Percentiles rank a stretch among this genome's conserved stretches.
Evolutionary conservation across 2,888 invertebrate genomes (phyloP).

Genomic region (Thecophora atra): DNA sequence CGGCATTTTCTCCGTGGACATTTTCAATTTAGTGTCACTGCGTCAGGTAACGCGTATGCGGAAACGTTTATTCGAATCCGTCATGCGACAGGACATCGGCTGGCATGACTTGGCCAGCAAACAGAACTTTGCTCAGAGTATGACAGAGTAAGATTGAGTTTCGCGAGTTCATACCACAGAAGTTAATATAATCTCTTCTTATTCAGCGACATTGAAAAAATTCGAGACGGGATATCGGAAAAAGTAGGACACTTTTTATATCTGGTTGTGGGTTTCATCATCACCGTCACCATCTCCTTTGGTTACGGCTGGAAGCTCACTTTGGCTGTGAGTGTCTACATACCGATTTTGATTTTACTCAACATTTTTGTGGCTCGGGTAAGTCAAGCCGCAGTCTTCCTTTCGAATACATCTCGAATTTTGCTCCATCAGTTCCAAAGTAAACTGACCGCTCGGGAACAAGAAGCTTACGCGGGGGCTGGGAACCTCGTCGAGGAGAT

Average conservation of each 20-base stretch:
- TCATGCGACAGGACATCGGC: conserved; percentile 76
- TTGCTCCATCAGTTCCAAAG: conserved; percentile 77
- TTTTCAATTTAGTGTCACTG: conserved; percentile 74
- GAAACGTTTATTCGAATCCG: conserved; percentile 71
- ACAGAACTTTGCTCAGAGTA: conserved; percentile 78
- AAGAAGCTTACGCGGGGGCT: conserved; percentile 79
- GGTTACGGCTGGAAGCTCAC: conserved; percentile 88
- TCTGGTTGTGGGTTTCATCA: conserved; percentile 60
- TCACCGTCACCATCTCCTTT: conserved; percentile 79
- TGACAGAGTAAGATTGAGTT: conserved; percentile 77
- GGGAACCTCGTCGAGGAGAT: conserved; percentile 83
- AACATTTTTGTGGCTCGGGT: conserved; percentile 82
- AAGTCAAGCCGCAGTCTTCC: conserved; percentile 49
- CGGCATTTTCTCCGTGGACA: conserved; percentile 73
- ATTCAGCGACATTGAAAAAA: conserved; percentile 78
- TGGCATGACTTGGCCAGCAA: conserved; percentile 79
- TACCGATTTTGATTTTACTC: conserved; percentile 79
- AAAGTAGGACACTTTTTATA: conserved; percentile 82
- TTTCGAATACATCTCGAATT: too few species aligned
- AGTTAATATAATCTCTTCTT: not conserved
- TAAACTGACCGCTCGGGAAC: conserved; percentile 73
- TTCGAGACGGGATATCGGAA: conserved; percentile 86
- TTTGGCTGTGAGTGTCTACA: conserved; percentile 79
- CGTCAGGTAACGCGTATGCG: conserved; percentile 74
- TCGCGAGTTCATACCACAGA: not conserved